Percentiles rank a stretch among this genome's conserved stretches.
Evolutionary conservation across 23 tunicate genomes (phyloP).

Genomic region (Phallusia fumigata): DNA sequence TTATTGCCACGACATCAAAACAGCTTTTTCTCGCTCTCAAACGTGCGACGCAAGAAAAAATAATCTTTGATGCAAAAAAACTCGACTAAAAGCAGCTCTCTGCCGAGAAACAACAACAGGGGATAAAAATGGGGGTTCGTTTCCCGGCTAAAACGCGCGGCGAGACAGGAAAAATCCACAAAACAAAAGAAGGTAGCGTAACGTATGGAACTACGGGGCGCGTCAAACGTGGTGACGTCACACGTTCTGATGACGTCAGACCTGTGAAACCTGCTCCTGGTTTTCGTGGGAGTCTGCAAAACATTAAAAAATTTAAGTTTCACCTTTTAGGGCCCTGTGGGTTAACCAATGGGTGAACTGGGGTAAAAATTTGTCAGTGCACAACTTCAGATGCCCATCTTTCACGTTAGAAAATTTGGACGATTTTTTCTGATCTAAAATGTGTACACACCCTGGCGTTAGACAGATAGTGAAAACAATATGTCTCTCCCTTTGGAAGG

Average conservation of each 20-base stretch:
- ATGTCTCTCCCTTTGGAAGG: no score
- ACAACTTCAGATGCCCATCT: no score
- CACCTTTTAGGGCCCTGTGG: no score
- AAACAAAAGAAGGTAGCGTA: not conserved
- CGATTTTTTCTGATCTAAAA: no score
- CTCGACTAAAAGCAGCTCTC: not conserved
- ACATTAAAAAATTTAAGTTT: not conserved
- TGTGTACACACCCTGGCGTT: no score
- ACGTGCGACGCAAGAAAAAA: no score
- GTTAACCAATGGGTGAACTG: no score
- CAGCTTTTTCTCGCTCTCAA: no score
- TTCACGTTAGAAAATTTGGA: no score
- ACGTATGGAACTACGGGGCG: constrained; percentile 6
- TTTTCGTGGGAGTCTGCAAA: constrained; percentile 28
- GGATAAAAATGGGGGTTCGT: not conserved
- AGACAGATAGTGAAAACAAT: no score
- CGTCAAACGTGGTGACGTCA: not conserved
- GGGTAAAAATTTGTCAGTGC: no score
- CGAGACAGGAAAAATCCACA: not conserved
- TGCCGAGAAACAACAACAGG: not conserved
- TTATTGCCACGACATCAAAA: no score
- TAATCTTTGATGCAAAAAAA: not conserved
- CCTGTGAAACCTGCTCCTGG: constrained; percentile 65
- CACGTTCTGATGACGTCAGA: constrained; percentile 19
- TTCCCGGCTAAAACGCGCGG: not conserved